phyloP scores from a whole-genome alignment of 2,797 vertebrate genomes.

The Moxostoma hubbsi region DNA sequence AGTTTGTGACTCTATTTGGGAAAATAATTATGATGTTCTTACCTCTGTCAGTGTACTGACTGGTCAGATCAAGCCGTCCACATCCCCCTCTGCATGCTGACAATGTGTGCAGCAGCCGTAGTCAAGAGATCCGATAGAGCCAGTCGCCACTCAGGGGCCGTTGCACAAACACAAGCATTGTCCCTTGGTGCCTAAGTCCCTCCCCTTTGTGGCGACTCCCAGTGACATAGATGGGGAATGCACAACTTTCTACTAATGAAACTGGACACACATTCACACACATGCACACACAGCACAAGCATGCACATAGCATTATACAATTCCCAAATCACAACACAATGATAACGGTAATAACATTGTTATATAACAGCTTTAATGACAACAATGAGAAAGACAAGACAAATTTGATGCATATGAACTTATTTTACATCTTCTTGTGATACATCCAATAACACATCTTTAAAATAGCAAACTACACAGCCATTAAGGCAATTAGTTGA shows the following conservation, averaged over 20 bases:
- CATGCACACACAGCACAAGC: constrained; percentile 34
- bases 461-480: too few species aligned
- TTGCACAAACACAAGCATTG: constrained; percentile 85
- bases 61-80: constrained; percentile 68
- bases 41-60: constrained; percentile 73
- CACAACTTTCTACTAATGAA: constrained; percentile 70
- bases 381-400: neutral
- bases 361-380: neutral
- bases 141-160: constrained; percentile 76
- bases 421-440: too few species aligned
- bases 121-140: constrained; percentile 73
- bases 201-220: constrained; percentile 75
- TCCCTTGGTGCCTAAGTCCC: constrained; percentile 78
- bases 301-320: constrained; percentile 4
- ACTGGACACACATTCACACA: constrained; percentile 55
- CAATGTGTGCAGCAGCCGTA: constrained; percentile 73
- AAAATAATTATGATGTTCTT: constrained; percentile 55
- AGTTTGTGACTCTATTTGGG: constrained; percentile 2
- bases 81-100: constrained; percentile 70
- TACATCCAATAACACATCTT: too few species aligned
- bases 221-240: constrained; percentile 70
- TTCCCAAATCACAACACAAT: neutral
- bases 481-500: too few species aligned
- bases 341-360: neutral
- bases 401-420: too few species aligned